Conservation (phyloP, 2,888 invertebrate genomes). For the Smittia sp. region DNA sequence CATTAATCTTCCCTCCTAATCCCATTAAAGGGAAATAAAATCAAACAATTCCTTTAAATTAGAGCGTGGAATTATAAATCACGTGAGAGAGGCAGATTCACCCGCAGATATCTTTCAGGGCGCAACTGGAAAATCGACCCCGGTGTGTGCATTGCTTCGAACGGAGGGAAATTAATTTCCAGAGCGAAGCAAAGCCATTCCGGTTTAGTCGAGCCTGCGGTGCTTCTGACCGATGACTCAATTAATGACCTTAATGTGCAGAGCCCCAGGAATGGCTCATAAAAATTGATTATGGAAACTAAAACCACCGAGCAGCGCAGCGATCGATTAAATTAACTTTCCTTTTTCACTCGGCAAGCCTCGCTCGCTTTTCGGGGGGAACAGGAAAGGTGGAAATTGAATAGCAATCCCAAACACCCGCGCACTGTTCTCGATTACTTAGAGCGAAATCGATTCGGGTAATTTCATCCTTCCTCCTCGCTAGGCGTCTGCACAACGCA, state of each 20-base stretch:
- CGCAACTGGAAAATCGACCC: too few species aligned
- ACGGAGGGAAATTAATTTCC: neutral
- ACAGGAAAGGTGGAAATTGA: neutral
- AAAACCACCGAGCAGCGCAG: neutral
- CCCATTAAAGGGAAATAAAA: too few species aligned
- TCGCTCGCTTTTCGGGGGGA: too few species aligned
- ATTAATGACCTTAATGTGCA: neutral
- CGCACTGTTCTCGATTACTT: too few species aligned
- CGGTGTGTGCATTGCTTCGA: neutral
- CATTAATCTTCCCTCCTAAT: too few species aligned
- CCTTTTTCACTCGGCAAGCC: neutral
- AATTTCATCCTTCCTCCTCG: neutral
- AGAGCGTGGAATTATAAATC: too few species aligned
- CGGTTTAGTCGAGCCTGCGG: neutral
- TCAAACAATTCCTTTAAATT: too few species aligned
- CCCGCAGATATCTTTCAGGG: too few species aligned
- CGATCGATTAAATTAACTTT: neutral
- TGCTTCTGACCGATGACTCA: slow-evolving; percentile 21
- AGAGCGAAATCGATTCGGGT: neutral
- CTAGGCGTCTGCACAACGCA: neutral
- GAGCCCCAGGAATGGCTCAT: neutral
- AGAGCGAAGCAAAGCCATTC: neutral
- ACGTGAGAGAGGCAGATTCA: too few species aligned
- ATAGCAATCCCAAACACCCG: neutral
- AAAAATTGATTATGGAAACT: neutral